These are phyloP conservation scores for Leucoraja erinaceus DNA, from an alignment of 2,113 vertebrate genomes.

Conservation along the genomic window DNA sequence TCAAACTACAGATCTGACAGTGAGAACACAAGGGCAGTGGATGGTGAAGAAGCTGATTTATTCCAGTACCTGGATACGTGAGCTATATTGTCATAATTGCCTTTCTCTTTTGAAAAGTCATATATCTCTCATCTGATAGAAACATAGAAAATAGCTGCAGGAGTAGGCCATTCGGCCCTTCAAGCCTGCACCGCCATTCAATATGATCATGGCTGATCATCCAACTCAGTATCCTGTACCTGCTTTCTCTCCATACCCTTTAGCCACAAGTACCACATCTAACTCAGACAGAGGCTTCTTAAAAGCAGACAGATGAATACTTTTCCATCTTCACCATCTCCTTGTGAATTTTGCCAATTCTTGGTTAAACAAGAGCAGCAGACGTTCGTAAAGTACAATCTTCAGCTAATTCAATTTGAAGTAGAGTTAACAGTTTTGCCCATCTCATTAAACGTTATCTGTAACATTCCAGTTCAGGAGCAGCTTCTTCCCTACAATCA, in stretches of 20 bases:
- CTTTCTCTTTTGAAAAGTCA: neutral
- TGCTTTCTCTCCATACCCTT: too few species aligned
- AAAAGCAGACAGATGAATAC: neutral
- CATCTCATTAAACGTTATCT: neutral
- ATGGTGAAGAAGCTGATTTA: neutral
- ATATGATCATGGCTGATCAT: too few species aligned
- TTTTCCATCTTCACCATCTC: neutral
- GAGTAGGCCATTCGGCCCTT: too few species aligned
- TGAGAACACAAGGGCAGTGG: neutral
- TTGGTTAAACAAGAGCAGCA: neutral
- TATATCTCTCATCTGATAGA: too few species aligned
- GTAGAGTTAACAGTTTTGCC: neutral
- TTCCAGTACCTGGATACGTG: neutral
- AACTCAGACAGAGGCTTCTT: neutral
- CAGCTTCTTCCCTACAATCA: too few species aligned
- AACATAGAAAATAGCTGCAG: too few species aligned
- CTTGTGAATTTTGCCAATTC: slow-evolving; percentile 6
- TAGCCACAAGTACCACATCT: too few species aligned
- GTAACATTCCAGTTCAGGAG: too few species aligned
- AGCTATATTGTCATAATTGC: neutral
- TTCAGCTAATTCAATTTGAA: neutral
- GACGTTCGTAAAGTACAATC: neutral
- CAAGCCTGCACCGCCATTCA: too few species aligned
- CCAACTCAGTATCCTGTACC: too few species aligned
- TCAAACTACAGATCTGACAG: neutral